Conservation (phyloP, 1,140 invertebrate species). For the Plodia interpunctella region DNA sequence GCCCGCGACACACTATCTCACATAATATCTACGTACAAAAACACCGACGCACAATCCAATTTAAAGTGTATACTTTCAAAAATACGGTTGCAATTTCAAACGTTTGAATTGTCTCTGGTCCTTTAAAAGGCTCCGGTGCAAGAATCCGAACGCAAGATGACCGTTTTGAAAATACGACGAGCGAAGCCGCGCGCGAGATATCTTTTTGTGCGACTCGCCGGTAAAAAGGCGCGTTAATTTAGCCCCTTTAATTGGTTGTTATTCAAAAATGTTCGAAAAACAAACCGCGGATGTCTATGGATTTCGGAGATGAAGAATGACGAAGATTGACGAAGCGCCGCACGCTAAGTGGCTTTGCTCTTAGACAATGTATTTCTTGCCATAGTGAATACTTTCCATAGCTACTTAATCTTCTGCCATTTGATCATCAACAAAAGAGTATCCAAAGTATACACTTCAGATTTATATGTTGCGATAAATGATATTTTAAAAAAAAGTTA, state of each 20-base stretch:
- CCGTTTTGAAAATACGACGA: conserved; percentile 74
- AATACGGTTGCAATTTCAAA: conserved; percentile 14
- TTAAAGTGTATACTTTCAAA: conserved; percentile 1
- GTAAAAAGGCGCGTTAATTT: conserved; percentile 63
- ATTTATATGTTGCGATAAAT: too few relatives aligned
- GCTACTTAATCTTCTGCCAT: too few relatives aligned
- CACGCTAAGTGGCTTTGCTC: too few relatives aligned
- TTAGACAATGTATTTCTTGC: too few relatives aligned
- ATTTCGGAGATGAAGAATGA: background rate
- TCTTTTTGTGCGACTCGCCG: conserved; percentile 53
- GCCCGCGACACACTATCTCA: conserved; percentile 29
- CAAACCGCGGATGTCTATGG: background rate
- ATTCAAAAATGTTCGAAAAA: conserved; percentile 7
- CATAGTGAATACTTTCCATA: too few relatives aligned
- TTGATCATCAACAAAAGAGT: too few relatives aligned
- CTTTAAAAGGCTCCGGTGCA: conserved; percentile 15
- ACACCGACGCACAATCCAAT: conserved; percentile 7
- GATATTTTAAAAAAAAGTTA: too few relatives aligned
- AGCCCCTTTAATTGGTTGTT: conserved; percentile 58
- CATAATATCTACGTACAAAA: conserved; percentile 20
- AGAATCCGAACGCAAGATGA: conserved; percentile 58
- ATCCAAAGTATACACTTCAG: too few relatives aligned
- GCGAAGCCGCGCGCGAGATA: conserved; percentile 60
- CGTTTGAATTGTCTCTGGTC: conserved; percentile 9
- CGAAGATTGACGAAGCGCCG: background rate